Conservation (phyloP, 2,797 vertebrate genomes). For the Acridotheres tristis region DNA sequence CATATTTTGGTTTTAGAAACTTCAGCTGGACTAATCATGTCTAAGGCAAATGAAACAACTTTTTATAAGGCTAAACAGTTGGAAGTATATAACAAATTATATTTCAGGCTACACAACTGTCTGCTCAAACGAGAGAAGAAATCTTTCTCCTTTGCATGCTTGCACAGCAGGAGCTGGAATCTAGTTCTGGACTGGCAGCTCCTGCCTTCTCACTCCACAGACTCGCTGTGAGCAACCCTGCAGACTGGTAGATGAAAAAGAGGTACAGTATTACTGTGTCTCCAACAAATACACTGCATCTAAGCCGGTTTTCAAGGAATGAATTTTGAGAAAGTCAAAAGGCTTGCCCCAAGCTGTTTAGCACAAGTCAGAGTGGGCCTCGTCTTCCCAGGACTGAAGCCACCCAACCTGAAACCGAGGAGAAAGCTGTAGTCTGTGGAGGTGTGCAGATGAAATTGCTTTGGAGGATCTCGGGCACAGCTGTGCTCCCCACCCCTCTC, state of each 20-base stretch:
- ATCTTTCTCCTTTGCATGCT: background rate
- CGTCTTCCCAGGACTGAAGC: background rate
- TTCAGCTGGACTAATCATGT: background rate
- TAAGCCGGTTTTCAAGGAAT: background rate
- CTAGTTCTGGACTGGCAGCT: background rate
- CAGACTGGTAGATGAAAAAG: background rate
- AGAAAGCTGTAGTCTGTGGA: background rate
- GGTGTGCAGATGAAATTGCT: background rate
- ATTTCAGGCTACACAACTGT: background rate
- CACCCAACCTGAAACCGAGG: fast-evolving
- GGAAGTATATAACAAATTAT: background rate
- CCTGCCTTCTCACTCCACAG: background rate
- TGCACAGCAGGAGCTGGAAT: background rate
- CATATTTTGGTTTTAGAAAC: background rate
- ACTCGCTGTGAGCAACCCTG: background rate
- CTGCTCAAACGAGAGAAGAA: background rate
- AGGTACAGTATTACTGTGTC: background rate
- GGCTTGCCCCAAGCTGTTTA: background rate
- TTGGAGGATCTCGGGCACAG: background rate
- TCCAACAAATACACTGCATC: background rate
- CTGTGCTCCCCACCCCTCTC: background rate
- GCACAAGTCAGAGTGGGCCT: background rate
- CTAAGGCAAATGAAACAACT: constrained; percentile 17
- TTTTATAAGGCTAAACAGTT: constrained; percentile 4
- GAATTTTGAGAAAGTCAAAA: background rate